Conservation (phyloP, 2,888 invertebrate species). For the Yponomeuta evonymella region DNA sequence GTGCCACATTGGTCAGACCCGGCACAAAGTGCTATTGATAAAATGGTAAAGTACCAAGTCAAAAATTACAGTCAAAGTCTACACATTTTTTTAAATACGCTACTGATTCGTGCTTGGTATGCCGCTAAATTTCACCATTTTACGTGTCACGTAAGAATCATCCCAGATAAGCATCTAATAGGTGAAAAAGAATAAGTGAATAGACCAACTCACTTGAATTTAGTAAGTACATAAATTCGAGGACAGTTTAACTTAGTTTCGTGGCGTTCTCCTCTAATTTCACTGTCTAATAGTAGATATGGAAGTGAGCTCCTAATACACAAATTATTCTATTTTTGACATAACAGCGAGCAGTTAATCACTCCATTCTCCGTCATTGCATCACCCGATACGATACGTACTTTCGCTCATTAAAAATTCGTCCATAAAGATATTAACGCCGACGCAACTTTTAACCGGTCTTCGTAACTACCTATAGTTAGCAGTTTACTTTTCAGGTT, state of each 20-base stretch:
- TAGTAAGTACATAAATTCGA: not conserved
- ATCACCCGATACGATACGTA: not conserved
- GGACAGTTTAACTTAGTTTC: not conserved
- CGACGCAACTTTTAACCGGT: not conserved
- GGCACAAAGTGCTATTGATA: no score
- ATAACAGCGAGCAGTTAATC: not conserved
- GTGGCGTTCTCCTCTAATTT: not conserved
- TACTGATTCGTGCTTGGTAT: no score
- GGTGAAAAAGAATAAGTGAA: no score
- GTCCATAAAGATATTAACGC: not conserved
- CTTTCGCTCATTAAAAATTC: conserved; percentile 1
- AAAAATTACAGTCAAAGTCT: no score
- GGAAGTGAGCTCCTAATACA: not conserved
- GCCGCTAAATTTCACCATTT: no score
- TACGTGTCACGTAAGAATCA: no score
- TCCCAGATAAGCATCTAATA: no score
- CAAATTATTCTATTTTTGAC: not conserved
- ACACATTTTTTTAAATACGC: no score
- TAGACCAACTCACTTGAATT: no score
- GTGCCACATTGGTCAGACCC: no score
- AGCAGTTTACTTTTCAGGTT: not conserved
- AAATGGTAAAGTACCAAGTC: no score
- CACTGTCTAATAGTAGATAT: not conserved
- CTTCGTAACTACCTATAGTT: not conserved
- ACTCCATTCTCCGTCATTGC: not conserved